phyloP scores from a whole-genome alignment of 2,888 invertebrate species.

The Tuta absoluta region DNA sequence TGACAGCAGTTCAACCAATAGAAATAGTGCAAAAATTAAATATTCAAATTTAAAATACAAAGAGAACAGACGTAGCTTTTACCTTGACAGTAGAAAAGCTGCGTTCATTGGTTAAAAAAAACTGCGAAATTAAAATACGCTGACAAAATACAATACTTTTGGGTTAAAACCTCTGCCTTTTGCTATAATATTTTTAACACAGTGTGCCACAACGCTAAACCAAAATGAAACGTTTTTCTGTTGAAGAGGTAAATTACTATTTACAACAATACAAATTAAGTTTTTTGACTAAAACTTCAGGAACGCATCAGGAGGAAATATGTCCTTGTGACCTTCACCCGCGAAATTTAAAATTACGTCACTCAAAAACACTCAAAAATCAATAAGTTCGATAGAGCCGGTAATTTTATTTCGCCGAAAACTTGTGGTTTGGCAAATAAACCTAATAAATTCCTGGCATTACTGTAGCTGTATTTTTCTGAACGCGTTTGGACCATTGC shows the following conservation, averaged over 20 bases:
- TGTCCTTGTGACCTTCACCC: slow-evolving; percentile 31
- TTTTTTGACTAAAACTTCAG: too few species aligned
- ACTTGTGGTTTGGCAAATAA: background rate
- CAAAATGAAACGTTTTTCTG: too few species aligned
- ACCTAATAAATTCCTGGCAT: background rate
- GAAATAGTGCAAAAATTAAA: background rate
- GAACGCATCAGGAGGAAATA: background rate
- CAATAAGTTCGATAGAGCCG: slow-evolving; percentile 15
- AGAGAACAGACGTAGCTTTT: background rate
- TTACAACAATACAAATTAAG: too few species aligned
- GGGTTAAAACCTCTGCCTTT: too few species aligned
- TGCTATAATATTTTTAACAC: background rate
- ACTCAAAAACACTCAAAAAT: slow-evolving; percentile 41
- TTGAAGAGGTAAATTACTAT: too few species aligned
- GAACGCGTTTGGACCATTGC: slow-evolving; percentile 54
- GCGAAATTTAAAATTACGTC: slow-evolving; percentile 54
- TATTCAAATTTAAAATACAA: background rate
- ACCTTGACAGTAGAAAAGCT: background rate
- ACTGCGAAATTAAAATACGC: too few species aligned
- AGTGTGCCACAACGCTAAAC: too few species aligned
- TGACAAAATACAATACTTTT: too few species aligned
- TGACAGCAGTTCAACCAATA: background rate
- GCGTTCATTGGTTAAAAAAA: background rate
- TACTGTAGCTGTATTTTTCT: slow-evolving; percentile 15
- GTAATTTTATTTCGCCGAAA: background rate